Percentiles rank a stretch among this genome's conserved stretches.
Conservation (phyloP, 30 jellyfish, hydroid and myxozoan species). For the Catostylus mosaicus region DNA sequence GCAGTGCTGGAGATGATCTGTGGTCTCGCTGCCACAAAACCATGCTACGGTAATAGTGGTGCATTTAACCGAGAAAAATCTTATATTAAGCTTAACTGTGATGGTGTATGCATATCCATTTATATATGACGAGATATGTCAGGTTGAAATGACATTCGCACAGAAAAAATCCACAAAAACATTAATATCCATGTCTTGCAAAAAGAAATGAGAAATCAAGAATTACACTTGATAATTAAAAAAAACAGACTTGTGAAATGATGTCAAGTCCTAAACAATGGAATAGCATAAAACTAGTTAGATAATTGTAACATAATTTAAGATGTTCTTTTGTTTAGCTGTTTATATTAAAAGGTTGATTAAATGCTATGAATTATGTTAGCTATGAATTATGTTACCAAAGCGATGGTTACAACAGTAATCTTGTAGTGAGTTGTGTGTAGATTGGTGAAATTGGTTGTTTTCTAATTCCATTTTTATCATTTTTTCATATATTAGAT, state of each 20-base stretch:
- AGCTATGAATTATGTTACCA: too few relatives aligned
- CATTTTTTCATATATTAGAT: too few relatives aligned
- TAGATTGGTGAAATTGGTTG: too few relatives aligned
- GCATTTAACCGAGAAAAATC: constrained; percentile 31
- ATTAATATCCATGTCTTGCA: background rate
- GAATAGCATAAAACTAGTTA: too few relatives aligned
- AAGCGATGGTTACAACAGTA: too few relatives aligned
- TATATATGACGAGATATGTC: background rate
- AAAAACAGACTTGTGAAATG: background rate
- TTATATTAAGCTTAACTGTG: constrained; percentile 19
- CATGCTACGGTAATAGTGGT: background rate
- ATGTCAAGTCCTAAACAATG: too few relatives aligned
- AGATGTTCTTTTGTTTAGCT: too few relatives aligned
- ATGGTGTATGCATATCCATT: constrained; percentile 37
- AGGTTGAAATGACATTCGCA: background rate
- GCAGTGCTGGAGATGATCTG: constrained; percentile 66
- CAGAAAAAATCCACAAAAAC: background rate
- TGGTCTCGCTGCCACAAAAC: background rate
- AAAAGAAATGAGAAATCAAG: background rate
- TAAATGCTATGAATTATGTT: too few relatives aligned
- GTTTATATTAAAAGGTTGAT: too few relatives aligned
- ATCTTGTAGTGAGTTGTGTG: too few relatives aligned
- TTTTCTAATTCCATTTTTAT: too few relatives aligned
- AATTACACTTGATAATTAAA: background rate
- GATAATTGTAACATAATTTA: too few relatives aligned